These are phyloP conservation scores for Achlya flavicornis DNA, from an alignment of 2,888 invertebrate genomes.

Conservation along the genomic window DNA sequence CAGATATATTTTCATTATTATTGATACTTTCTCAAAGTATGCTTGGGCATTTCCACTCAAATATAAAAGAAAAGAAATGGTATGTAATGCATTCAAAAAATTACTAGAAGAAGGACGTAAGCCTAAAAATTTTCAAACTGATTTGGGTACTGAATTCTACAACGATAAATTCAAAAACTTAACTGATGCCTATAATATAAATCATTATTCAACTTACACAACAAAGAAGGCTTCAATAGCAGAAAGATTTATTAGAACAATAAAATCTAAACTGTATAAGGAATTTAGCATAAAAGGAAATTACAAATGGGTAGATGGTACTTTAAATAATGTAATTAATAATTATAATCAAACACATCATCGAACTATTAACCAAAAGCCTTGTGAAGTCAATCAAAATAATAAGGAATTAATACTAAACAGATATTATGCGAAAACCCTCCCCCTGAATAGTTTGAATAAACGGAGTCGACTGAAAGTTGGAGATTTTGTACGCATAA, in stretches of 20 bases:
- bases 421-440: too few relatives aligned
- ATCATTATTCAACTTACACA: conserved; percentile 23
- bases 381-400: conserved; percentile 21
- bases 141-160: conserved; percentile 32
- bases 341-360: conserved; percentile 18
- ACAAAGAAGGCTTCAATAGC: conserved; percentile 27
- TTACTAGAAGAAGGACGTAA: too few relatives aligned
- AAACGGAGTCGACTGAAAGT: conserved; percentile 12
- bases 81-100: neutral
- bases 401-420: conserved; percentile 27
- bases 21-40: conserved; percentile 25
- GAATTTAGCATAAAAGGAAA: conserved; percentile 15
- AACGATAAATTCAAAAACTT: conserved; percentile 36
- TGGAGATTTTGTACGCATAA: conserved; percentile 23
- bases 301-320: conserved; percentile 16
- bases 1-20: conserved; percentile 22
- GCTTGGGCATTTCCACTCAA: conserved; percentile 21
- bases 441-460: conserved; percentile 8
- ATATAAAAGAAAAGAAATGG: conserved; percentile 16
- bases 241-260: conserved; percentile 13
- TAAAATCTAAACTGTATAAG: conserved; percentile 13
- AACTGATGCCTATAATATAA: conserved; percentile 37
- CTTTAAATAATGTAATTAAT: conserved; percentile 1
- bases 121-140: conserved; percentile 30
- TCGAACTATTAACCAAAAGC: conserved; percentile 19